Conservation (phyloP, 2,888 invertebrate genomes). For the Helicoverpa assulta region DNA sequence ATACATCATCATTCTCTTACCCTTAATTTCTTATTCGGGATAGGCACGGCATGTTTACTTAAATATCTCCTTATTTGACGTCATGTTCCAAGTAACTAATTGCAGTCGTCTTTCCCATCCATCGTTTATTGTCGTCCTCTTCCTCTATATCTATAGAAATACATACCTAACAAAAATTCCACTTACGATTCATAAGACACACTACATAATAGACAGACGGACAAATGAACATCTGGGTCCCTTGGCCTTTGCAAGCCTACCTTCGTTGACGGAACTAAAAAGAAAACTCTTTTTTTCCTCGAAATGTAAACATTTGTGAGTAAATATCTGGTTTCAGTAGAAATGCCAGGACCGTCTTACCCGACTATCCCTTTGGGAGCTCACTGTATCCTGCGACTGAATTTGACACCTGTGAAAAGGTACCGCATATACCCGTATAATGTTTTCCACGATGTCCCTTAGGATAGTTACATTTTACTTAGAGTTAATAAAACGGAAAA, state of each 20-base stretch:
- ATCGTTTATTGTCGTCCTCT: too few species aligned
- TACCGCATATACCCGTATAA: background rate
- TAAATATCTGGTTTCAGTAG: background rate
- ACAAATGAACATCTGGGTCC: background rate
- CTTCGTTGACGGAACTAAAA: background rate
- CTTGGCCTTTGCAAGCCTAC: background rate
- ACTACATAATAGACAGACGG: background rate
- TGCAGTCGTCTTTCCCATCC: too few species aligned
- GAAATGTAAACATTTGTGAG: background rate
- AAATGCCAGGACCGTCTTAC: background rate
- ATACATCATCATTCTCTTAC: too few species aligned
- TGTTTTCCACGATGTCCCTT: slow-evolving; percentile 14
- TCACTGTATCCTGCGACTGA: background rate
- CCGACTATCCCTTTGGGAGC: slow-evolving; percentile 16
- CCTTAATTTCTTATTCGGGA: too few species aligned
- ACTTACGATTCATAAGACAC: background rate
- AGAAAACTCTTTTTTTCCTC: background rate
- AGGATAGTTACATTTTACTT: background rate
- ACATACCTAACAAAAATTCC: too few species aligned
- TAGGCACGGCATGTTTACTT: too few species aligned
- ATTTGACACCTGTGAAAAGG: slow-evolving; percentile 1
- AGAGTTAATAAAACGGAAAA: background rate
- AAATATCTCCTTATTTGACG: too few species aligned
- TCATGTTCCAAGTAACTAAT: too few species aligned
- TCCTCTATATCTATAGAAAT: too few species aligned